These are phyloP conservation scores for Drosophila nr. perissopoda DNA, from an alignment of 2,888 invertebrate genomes.

Conservation along the genomic window DNA sequence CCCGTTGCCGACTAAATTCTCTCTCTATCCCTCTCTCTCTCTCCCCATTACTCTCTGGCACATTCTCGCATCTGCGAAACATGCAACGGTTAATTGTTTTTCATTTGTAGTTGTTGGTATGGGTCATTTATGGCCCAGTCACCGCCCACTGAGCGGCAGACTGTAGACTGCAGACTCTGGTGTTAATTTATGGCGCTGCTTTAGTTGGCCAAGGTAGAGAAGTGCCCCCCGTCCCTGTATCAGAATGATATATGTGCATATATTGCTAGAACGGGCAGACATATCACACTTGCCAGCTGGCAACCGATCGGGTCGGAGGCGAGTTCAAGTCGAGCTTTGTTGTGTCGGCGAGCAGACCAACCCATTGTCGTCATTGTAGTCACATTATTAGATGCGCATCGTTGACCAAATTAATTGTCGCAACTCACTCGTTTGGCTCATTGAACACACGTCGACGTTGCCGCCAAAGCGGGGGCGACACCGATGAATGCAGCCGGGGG, in stretches of 20 bases:
- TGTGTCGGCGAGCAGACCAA: slow-evolving; percentile 2
- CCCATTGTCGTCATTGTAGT: slow-evolving; percentile 66
- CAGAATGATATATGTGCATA: slow-evolving; percentile 52
- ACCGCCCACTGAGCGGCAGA: slow-evolving; percentile 64
- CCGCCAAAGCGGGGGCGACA: slow-evolving; percentile 30
- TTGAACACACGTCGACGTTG: slow-evolving; percentile 35
- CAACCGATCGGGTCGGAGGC: slow-evolving; percentile 1
- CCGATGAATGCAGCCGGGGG: slow-evolving; percentile 34
- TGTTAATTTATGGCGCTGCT: slow-evolving; percentile 67
- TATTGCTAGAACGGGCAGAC: slow-evolving; percentile 48
- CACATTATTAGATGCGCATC: slow-evolving; percentile 79
- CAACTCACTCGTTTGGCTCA: slow-evolving; percentile 42
- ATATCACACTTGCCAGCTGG: slow-evolving; percentile 67
- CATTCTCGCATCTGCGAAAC: slow-evolving; percentile 30
- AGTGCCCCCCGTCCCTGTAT: slow-evolving; percentile 52
- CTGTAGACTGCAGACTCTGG: slow-evolving; percentile 24
- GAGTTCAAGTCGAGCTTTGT: slow-evolving; percentile 53
- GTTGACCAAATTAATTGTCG: slow-evolving; percentile 75
- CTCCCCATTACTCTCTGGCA: not conserved
- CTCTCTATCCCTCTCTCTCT: not conserved
- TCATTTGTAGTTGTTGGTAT: slow-evolving; percentile 43
- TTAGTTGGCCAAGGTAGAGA: slow-evolving; percentile 28
- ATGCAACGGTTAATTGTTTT: slow-evolving; percentile 71
- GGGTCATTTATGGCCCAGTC: slow-evolving; percentile 58
- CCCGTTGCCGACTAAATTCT: slow-evolving; percentile 1